A percentile compares a stretch with the other conserved stretches of the same genome.
These are phyloP conservation scores for Octodon degus DNA, from an alignment of 2,113 vertebrate genomes.

Conservation along the genomic window DNA sequence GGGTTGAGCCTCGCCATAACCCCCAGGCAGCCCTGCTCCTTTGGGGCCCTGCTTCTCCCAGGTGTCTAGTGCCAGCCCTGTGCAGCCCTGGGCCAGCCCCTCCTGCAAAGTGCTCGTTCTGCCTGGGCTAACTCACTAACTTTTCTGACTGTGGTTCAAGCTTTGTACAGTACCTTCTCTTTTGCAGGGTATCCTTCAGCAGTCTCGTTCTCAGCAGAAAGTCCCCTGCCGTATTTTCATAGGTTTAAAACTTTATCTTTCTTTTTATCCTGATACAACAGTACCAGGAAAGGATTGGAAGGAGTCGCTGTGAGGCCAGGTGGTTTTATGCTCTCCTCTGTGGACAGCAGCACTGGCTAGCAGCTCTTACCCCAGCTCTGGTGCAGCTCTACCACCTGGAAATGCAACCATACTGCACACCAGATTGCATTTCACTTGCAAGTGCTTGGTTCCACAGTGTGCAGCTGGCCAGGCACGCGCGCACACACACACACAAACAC, in stretches of 20 bases:
- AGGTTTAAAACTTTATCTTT: not conserved
- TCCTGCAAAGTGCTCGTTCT: too few species aligned
- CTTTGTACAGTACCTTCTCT: not conserved
- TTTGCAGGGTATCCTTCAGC: not conserved
- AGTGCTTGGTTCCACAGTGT: not conserved
- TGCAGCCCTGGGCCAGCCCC: not conserved
- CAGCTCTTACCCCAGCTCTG: not conserved
- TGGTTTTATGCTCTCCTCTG: not conserved
- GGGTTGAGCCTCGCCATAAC: not conserved
- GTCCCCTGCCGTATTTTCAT: rapidly evolving
- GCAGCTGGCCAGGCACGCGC: not conserved
- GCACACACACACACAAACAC: too few species aligned
- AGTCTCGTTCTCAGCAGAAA: not conserved
- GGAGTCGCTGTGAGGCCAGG: constrained; percentile 27
- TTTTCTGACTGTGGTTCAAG: not conserved
- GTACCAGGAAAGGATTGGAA: constrained; percentile 63
- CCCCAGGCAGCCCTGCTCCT: not conserved
- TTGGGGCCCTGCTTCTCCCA: not conserved
- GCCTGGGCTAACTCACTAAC: not conserved
- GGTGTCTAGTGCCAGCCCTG: not conserved
- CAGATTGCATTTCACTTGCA: rapidly evolving
- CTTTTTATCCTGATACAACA: not conserved
- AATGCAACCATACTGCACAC: not conserved
- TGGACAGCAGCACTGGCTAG: constrained; percentile 1
- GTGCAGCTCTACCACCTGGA: constrained; percentile 70